Conservation (phyloP, 2,113 vertebrate genomes). For the Grantiella picta region DNA sequence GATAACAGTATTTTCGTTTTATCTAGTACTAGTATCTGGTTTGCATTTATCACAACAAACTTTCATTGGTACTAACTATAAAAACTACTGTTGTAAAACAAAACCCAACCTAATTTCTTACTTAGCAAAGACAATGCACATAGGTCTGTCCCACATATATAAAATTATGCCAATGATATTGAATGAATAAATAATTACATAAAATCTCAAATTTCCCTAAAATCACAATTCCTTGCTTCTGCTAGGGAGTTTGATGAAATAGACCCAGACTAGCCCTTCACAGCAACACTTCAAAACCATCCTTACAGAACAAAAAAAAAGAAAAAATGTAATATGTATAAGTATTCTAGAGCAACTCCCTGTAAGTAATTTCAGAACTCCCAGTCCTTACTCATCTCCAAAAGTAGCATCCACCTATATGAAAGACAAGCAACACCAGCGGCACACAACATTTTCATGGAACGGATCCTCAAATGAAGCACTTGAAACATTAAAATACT, state of each 20-base stretch:
- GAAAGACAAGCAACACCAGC: background rate
- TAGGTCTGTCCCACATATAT: background rate
- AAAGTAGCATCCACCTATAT: background rate
- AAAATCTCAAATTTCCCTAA: background rate
- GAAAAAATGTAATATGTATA: background rate
- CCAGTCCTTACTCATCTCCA: background rate
- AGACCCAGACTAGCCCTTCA: background rate
- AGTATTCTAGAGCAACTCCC: background rate
- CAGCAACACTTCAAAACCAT: background rate
- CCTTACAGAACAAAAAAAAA: background rate
- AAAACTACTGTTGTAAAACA: background rate
- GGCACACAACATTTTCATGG: background rate
- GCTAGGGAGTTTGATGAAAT: background rate
- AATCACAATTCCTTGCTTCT: background rate
- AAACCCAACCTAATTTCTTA: background rate
- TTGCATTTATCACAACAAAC: background rate
- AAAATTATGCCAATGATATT: background rate
- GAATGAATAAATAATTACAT: background rate
- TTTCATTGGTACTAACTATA: background rate
- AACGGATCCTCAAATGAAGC: background rate
- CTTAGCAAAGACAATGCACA: background rate
- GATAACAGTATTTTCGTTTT: background rate
- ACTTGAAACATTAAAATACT: slow-evolving; percentile 62
- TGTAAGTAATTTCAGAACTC: background rate
- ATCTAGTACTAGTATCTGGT: background rate